Conservation (phyloP, 2,888 invertebrate species). For the Parnassius orleans region DNA sequence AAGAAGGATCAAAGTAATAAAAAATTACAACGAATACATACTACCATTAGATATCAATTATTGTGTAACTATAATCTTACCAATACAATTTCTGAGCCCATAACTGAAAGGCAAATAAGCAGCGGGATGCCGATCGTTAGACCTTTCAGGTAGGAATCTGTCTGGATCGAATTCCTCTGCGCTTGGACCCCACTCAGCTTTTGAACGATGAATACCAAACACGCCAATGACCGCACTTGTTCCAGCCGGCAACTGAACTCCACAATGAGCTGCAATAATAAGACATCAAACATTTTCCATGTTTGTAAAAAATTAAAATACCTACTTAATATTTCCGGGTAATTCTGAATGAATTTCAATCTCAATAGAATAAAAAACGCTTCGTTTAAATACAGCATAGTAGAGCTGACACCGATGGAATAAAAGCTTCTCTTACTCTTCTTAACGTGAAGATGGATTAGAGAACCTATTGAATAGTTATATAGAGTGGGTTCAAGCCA, state of each 20-base stretch:
- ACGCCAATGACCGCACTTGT: constrained; percentile 66
- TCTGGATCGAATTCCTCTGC: constrained; percentile 82
- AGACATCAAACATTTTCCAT: not conserved
- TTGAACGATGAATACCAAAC: constrained; percentile 72
- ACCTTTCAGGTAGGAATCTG: constrained; percentile 78
- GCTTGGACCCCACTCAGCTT: constrained; percentile 76
- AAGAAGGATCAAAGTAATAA: not conserved
- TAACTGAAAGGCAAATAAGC: constrained; percentile 74
- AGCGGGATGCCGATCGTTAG: constrained; percentile 62
- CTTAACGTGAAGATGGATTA: no score
- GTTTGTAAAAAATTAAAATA: no score
- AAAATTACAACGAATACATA: not conserved
- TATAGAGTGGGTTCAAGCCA: no score
- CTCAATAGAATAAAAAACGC: no score
- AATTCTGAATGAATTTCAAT: no score
- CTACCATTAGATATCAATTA: no score
- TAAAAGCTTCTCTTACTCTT: no score
- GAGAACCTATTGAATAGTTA: no score
- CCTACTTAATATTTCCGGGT: no score
- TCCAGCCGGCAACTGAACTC: constrained; percentile 66
- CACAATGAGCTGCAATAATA: constrained; percentile 54
- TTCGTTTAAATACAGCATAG: no score
- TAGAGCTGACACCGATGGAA: no score
- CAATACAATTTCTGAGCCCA: constrained; percentile 74
- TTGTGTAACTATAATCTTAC: constrained; percentile 35